These are phyloP conservation scores for Lagopus muta DNA, from an alignment of 2,113 vertebrate species.

Conservation along the genomic window DNA sequence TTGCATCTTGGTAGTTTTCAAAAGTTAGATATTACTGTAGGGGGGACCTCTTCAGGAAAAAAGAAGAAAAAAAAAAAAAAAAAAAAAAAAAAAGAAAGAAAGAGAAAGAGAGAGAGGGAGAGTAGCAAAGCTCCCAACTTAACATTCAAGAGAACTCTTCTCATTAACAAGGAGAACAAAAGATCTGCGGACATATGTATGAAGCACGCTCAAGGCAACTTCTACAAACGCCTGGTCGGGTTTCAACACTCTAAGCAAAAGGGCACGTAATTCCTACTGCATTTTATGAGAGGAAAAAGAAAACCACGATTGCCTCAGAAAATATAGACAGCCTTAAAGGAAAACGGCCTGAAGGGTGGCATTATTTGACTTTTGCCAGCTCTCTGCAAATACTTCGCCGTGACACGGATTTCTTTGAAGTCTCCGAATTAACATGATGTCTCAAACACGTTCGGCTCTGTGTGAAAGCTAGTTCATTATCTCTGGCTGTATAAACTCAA, in stretches of 20 bases:
- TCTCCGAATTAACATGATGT: conserved; percentile 35
- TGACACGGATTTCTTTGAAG: conserved; percentile 56
- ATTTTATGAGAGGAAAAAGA: not conserved
- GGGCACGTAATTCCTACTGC: not conserved
- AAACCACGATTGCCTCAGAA: not conserved
- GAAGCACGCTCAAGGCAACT: not conserved
- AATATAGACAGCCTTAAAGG: not conserved
- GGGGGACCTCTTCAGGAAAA: not conserved
- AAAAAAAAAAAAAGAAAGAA: not conserved
- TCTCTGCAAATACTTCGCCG: not conserved
- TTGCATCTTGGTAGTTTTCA: not conserved
- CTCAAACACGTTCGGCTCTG: conserved; percentile 20
- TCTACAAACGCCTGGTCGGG: not conserved
- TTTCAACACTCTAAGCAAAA: not conserved
- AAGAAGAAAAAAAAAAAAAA: too few relatives aligned
- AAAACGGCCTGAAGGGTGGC: not conserved
- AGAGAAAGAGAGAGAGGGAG: too few relatives aligned
- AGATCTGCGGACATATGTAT: not conserved
- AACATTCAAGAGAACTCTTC: not conserved
- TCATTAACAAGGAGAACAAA: not conserved
- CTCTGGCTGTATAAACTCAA: conserved; percentile 44
- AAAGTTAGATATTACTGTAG: not conserved
- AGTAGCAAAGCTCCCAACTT: not conserved
- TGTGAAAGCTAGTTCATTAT: conserved; percentile 53
- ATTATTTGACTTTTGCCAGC: not conserved